Percentiles rank a stretch among this genome's conserved stretches.
phyloP scores from a whole-genome alignment of 2,888 invertebrate species.

The Yponomeuta sedellus region DNA sequence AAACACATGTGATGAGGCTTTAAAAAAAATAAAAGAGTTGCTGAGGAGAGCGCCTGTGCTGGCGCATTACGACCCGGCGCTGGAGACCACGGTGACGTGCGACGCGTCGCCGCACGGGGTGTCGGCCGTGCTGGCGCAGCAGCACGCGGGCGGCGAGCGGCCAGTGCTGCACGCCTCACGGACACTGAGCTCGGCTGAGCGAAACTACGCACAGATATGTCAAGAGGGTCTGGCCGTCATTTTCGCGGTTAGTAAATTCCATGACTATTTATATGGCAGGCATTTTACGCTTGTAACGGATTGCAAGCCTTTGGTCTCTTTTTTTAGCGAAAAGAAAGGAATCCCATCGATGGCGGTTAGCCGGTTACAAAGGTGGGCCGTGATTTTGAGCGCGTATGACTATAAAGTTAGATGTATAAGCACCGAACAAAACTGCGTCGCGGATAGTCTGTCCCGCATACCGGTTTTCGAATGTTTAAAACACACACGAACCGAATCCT shows the following conservation, averaged over 20 bases:
- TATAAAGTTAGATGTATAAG: constrained; percentile 16
- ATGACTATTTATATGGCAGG: too few relatives aligned
- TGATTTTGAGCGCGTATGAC: constrained; percentile 29
- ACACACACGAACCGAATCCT: not conserved
- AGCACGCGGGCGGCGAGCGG: constrained; percentile 8
- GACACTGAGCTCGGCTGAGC: constrained; percentile 8
- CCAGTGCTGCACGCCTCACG: constrained; percentile 11
- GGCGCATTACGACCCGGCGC: not conserved
- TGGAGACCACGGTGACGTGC: constrained; percentile 23
- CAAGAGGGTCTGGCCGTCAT: constrained; percentile 19
- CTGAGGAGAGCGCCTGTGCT: too few relatives aligned
- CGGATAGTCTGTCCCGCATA: constrained; percentile 14
- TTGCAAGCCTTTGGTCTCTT: constrained; percentile 28
- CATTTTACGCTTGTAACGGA: too few relatives aligned
- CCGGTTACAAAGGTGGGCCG: constrained; percentile 28
- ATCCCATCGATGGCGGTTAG: constrained; percentile 30
- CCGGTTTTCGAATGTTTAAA: not conserved
- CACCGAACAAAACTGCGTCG: constrained; percentile 7
- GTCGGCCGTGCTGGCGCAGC: constrained; percentile 11
- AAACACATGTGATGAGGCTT: too few relatives aligned
- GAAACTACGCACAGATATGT: constrained; percentile 16
- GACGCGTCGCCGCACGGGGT: constrained; percentile 21
- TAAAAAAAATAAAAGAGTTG: too few relatives aligned
- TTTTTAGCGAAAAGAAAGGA: constrained; percentile 28
- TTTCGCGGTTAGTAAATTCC: constrained; percentile 19